Evolutionary conservation across 2,113 vertebrate genomes (phyloP), one percentile per base, ranked within the genome.

Genomic region (Neolamprologus tretocephalus): DNA sequence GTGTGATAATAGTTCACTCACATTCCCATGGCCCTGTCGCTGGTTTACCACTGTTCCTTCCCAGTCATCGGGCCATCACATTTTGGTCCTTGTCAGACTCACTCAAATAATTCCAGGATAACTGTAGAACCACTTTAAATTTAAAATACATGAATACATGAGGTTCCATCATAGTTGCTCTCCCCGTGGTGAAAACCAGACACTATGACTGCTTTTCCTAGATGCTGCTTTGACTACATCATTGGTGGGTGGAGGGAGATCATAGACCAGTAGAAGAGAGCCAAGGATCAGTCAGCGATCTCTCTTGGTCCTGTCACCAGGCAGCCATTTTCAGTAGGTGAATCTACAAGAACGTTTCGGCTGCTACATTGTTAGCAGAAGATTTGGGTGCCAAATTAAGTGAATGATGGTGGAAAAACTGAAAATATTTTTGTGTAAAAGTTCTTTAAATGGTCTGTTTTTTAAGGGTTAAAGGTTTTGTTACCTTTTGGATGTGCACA

Each of bases 331-430:
- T 73, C 14, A 73, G 40, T 26, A 26, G 13, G 21, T 73, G 13
- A 26, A 45, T 45, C 37, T 73, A 1, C 37, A 73, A 4, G 66
- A 14, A 42, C 0, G 0, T 45, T 75, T 26, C 2, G 0, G 68
- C 23, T 75, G 40, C 23, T 75, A 47, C 23, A 75, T 28, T 26
- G 40, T 75, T 75, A 75, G 68, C 14, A 75, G 14, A 47, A 75
- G 68, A 47, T 28, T 45, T 47, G 5, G 21, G 9, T 23, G 21
- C 21, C 37, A 73, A 73, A 73, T 17, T 73, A 45, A 23, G 37
- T 73, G 37, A 71, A 1, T 21, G 35, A 68, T 73, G 14, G 21
- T 47, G 5, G 23, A 73, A 42, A 71, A 71, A 9, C 3, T 26
- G 21, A 73, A 45, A 26, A 42, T 6, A 66, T 73, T 73, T 16